These are phyloP conservation scores for Avahi laniger DNA, from an alignment of 2,797 vertebrate species.

Conservation along the genomic window DNA sequence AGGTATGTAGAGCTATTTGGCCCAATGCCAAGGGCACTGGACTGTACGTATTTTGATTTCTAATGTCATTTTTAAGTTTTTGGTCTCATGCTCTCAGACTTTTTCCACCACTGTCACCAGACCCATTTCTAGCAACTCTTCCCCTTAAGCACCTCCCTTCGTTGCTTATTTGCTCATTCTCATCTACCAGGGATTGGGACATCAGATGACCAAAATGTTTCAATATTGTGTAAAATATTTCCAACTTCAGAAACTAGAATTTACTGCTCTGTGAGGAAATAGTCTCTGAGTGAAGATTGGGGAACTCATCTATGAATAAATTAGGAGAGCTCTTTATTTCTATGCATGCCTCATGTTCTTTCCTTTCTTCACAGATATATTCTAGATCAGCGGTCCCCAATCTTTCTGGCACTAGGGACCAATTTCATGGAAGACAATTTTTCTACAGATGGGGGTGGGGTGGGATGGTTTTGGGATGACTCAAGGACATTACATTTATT, in stretches of 20 bases:
- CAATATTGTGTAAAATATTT: neutral
- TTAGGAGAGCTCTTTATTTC: neutral
- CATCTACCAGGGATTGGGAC: neutral
- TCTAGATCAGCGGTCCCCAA: neutral
- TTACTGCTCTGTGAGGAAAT: neutral
- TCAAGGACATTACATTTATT: too few species aligned
- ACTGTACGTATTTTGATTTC: neutral
- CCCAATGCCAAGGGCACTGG: neutral
- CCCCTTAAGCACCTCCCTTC: neutral
- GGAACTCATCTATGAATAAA: conserved; percentile 9
- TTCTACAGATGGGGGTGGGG: too few species aligned
- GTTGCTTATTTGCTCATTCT: conserved; percentile 14
- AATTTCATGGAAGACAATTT: too few species aligned
- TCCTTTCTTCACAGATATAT: neutral
- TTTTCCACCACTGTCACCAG: neutral
- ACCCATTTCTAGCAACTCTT: neutral
- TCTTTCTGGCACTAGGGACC: too few species aligned
- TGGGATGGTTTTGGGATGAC: too few species aligned
- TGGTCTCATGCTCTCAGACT: neutral
- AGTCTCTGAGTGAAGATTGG: neutral
- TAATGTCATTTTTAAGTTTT: neutral
- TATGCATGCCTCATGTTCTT: neutral
- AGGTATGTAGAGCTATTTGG: neutral
- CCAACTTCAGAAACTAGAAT: conserved; percentile 19
- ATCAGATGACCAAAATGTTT: neutral